Evolutionary conservation across 1,140 invertebrate species (phyloP), one percentile per base, ranked within the genome.

Genomic region (Diabrotica virgifera): DNA sequence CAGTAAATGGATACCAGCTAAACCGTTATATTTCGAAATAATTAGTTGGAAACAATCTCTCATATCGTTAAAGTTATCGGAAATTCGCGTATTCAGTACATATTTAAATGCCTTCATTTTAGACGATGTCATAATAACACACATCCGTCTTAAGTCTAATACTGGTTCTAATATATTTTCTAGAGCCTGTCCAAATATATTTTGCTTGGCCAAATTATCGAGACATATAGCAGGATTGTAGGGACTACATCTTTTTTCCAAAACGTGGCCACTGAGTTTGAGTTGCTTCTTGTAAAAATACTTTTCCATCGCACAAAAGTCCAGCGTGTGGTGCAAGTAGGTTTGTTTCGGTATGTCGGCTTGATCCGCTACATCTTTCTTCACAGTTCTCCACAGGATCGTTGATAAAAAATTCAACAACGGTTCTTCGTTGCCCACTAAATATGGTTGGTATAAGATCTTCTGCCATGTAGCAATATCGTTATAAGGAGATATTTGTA

Each of bases 351-450:
- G 84, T 58, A 85, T 80, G 51, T 80, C 77, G n/a, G 76, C 75
- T 67, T 78, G 72, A 70, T 83, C 79, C 5, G 86, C 71, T 51
- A 91, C 86, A 74, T 90, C 85, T 40, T 80, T 80, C 75, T 90
- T 91, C 0, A 81, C 76, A 13, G 85, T 90, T 52, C 91, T 80
- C 90, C 91, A 92, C 74, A 93, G 78, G 56, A 89, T 80, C 68
- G 83, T 77, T 13, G 82, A 76, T n/a, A 91, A 70, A 5, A 87
- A 76, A 10, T 83, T 69, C 55, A 83, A 73, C 70, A 90, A 73
- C 0, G 83, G 77, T 53, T 81, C 72, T 8, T 67, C 68, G 46
- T 82, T 65, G 0, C 83, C 84, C 62, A 78, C 67, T 46, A 80
- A 75, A 71, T 85, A 90, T 0, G 85, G 83, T 37, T 83, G 73